Conservation (phyloP, 1,140 invertebrate species). For the Drosophila dunni region DNA sequence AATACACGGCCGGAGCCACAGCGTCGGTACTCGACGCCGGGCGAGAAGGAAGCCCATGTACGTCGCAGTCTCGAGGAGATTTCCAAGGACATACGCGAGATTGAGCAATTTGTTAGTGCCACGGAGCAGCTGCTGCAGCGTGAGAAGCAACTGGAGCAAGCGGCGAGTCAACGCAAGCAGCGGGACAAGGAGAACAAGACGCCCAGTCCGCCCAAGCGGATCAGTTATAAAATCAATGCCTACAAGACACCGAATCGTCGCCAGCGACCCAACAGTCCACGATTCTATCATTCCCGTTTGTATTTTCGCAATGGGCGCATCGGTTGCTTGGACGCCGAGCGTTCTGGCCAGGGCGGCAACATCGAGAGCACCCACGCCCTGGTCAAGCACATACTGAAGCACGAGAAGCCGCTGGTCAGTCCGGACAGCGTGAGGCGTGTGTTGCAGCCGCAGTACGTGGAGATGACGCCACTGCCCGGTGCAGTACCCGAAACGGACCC, state of each 20-base stretch:
- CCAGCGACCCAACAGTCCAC: conserved; percentile 68
- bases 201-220: conserved; percentile 63
- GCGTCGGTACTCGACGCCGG: conserved; percentile 74
- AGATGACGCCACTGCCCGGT: conserved; percentile 62
- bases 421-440: conserved; percentile 76
- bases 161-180: conserved; percentile 24
- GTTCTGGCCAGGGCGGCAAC: conserved; percentile 63
- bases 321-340: conserved; percentile 80
- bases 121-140: conserved; percentile 74
- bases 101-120: conserved; percentile 81
- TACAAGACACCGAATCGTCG: conserved; percentile 65
- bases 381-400: conserved; percentile 80
- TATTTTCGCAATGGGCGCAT: conserved; percentile 83
- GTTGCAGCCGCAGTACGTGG: conserved; percentile 53
- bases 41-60: conserved; percentile 75
- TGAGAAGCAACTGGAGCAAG: conserved; percentile 55
- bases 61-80: conserved; percentile 83
- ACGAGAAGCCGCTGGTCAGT: conserved; percentile 79
- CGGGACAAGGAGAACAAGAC: conserved; percentile 81
- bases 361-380: conserved; percentile 80
- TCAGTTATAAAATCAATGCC: conserved; percentile 80
- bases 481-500: conserved; percentile 57
- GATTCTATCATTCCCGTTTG: conserved; percentile 74
- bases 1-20: conserved; percentile 66
- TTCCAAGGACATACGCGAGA: conserved; percentile 79